Percentiles rank a stretch among this genome's conserved stretches.
phyloP scores from a whole-genome alignment of 2,888 invertebrate species.

The Zygaena filipendulae region DNA sequence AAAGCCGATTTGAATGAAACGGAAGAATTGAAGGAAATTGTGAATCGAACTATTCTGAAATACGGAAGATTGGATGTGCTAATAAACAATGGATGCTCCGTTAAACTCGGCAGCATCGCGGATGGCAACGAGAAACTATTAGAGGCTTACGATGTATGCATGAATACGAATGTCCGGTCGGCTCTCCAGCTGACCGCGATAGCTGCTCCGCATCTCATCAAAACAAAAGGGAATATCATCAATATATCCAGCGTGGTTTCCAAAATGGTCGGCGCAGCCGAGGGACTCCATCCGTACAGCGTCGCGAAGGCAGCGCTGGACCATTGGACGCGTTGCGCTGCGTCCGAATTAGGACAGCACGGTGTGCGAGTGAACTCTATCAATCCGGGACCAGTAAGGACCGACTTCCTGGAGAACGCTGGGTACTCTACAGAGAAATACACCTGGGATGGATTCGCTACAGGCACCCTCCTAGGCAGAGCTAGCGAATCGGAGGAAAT shows the following conservation, averaged over 20 bases:
- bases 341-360: constrained; percentile 69
- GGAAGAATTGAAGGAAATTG: constrained; percentile 19
- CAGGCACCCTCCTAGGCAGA: constrained; percentile 18
- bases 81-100: constrained; percentile 30
- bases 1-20: constrained; percentile 27
- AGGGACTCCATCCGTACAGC: constrained; percentile 46
- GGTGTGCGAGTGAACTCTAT: constrained; percentile 75
- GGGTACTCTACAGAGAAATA: constrained; percentile 62
- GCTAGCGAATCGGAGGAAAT: constrained; percentile 24
- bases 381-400: constrained; percentile 76
- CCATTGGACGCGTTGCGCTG: constrained; percentile 76
- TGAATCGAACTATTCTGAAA: constrained; percentile 22
- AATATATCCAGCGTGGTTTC: constrained; percentile 32
- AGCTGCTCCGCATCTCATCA: constrained; percentile 24
- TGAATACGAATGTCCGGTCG: constrained; percentile 26
- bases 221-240: constrained; percentile 30
- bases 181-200: constrained; percentile 23
- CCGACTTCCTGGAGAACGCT: constrained; percentile 43
- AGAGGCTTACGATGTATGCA: constrained; percentile 22
- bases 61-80: constrained; percentile 30
- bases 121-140: constrained; percentile 22
- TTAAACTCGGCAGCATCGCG: constrained; percentile 14
- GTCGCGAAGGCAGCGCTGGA: constrained; percentile 80
- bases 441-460: constrained; percentile 15
- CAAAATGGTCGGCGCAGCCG: background rate